Percentiles rank a stretch among this genome's conserved stretches.
phyloP scores from a whole-genome alignment of 2,113 vertebrate species.

The Sakesphorus luctuosus region DNA sequence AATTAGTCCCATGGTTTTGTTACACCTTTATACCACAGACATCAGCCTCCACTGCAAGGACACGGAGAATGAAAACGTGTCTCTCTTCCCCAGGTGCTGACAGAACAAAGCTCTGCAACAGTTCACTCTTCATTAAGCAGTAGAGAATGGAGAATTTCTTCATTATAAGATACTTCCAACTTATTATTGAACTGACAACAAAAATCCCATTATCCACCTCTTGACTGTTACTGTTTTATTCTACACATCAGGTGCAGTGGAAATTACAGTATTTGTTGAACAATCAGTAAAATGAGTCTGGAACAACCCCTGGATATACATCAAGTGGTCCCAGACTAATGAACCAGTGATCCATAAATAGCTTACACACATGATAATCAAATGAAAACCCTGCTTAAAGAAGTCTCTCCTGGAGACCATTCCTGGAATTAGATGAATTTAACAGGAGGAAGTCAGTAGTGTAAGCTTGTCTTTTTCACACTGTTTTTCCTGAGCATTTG shows the following conservation, averaged over 20 bases:
- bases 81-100: neutral
- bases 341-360: neutral
- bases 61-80: neutral
- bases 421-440: neutral
- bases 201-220: neutral
- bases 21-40: neutral
- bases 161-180: neutral
- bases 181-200: neutral
- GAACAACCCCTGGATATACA: neutral
- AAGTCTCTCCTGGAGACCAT: neutral
- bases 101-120: neutral
- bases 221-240: neutral
- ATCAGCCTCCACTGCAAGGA: neutral
- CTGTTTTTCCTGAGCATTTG: neutral
- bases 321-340: neutral
- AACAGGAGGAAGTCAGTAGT: neutral
- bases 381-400: neutral
- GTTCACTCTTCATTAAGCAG: neutral
- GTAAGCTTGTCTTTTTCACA: neutral
- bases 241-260: neutral
- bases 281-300: neutral
- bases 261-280: neutral
- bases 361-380: neutral
- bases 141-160: neutral
- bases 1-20: neutral